Base-by-base conservation (phyloP, 2,888 invertebrate species). In the Plebejus argus region DNA sequence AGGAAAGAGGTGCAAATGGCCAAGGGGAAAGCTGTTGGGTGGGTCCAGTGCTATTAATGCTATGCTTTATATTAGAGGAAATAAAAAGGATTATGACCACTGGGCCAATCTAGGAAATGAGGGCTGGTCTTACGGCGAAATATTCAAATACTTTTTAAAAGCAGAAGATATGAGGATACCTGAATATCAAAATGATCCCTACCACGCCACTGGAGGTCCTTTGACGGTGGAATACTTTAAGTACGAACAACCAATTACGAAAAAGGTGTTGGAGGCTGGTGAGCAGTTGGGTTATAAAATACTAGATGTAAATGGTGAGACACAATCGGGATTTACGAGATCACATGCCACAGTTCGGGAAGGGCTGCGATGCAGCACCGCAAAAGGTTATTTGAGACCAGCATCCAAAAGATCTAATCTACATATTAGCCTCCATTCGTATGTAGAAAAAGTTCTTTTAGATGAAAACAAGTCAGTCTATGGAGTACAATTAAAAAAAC, bases 11-110 rank as follows among this genome's bases (percentile, higher is more conserved):
- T 97, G 97, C 83, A 95, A 95, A 81, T 97, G 97, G 97, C 97
- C 97, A 0, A 94, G 98, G 39, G 98, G 97, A 0, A 97, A 96
- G 91, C 96, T 96, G 7, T 91, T 97, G 28, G 96, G 96, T 33
- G 98, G 98, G 0, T 96, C 96, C 18, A 97, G 98, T 84, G 96
- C 97, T 0, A 90, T 98, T 3, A 98, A 98, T 87, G 98, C 98
- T 23, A 98, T 99, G 98, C 93, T 98, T 79, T 98, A 98, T 84
- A 94, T 98, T 0, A 93, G 98, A 77, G 98, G 98, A 0, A 98
- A 98, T 86, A 95, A 95, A 76, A 94, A 91, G 3, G 98, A 98
- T 86, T 99, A 98, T 87, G 97, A 99, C 84, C 91, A 94, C n/a
- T 99, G 98, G 98, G 96, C 95, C 28, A 87, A 86, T 15, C 86